Conservation (phyloP, 2,113 vertebrate species). For the Pseudorhombus dupliciocellatus region DNA sequence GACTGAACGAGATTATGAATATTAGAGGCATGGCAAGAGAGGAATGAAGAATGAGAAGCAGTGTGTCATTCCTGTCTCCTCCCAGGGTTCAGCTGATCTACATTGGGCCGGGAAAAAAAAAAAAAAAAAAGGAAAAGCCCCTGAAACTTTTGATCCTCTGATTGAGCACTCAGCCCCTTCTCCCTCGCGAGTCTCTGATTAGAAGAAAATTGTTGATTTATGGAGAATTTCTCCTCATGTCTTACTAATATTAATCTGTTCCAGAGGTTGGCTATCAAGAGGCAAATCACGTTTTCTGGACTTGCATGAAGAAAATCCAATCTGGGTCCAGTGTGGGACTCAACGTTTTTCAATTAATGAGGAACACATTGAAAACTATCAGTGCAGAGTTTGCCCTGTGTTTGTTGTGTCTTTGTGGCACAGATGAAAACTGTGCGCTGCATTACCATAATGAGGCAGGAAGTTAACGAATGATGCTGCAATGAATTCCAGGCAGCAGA, state of each 20-base stretch:
- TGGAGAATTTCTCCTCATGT: conserved; percentile 55
- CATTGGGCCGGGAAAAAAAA: conserved; percentile 15
- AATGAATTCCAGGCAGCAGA: conserved; percentile 63
- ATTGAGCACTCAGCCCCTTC: conserved; percentile 53
- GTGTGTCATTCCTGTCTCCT: conserved; percentile 29
- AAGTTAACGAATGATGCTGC: conserved; percentile 64
- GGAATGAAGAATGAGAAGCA: conserved; percentile 32
- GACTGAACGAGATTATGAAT: conserved; percentile 59
- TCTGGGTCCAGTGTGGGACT: conserved; percentile 47
- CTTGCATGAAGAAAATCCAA: conserved; percentile 56
- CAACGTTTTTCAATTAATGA: conserved; percentile 62
- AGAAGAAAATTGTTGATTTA: conserved; percentile 61
- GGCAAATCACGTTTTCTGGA: conserved; percentile 35
- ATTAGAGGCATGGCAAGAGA: conserved; percentile 28
- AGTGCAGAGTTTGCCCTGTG: not conserved
- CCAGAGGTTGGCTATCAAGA: conserved; percentile 55
- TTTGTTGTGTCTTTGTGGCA: conserved; percentile 48
- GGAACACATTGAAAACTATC: conserved; percentile 26
- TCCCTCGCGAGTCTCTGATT: conserved; percentile 51
- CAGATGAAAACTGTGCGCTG: conserved; percentile 37
- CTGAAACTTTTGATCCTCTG: conserved; percentile 55
- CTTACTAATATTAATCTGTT: conserved; percentile 58
- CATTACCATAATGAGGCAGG: conserved; percentile 58
- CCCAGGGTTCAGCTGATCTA: conserved; percentile 39
- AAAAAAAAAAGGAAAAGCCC: conserved; percentile 3